Conservation (phyloP, 2,797 vertebrate genomes). For the Rhinoraja longicauda region DNA sequence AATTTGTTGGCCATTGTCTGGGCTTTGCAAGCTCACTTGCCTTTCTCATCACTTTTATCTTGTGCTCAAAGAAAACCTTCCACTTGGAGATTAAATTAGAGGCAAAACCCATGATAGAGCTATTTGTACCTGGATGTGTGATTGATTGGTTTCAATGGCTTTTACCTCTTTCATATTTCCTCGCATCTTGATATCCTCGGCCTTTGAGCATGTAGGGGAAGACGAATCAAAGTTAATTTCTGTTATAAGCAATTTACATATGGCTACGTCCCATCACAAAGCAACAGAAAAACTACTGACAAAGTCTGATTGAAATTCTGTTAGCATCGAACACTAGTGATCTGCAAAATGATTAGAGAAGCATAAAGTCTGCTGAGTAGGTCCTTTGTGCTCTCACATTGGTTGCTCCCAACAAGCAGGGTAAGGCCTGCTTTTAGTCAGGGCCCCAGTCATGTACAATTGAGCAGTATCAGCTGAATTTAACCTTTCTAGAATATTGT, state of each 20-base stretch:
- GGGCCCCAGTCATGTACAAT: neutral
- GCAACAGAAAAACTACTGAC: slow-evolving; percentile 18
- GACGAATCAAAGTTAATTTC: neutral
- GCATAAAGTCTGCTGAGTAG: slow-evolving; percentile 7
- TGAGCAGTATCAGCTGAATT: slow-evolving; percentile 17
- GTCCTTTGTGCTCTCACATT: neutral
- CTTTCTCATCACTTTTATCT: slow-evolving; percentile 9
- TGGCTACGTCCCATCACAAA: neutral
- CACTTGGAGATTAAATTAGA: neutral
- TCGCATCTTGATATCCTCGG: neutral
- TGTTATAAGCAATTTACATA: neutral
- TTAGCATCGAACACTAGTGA: neutral
- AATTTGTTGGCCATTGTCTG: neutral
- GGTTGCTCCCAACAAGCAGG: neutral
- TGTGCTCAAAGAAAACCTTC: slow-evolving; percentile 15
- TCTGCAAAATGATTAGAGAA: slow-evolving; percentile 32
- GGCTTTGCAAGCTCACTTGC: slow-evolving; percentile 3
- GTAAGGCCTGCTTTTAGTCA: slow-evolving; percentile 3
- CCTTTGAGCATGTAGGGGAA: neutral
- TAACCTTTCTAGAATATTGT: neutral
- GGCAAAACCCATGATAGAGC: neutral
- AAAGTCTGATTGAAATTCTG: slow-evolving; percentile 25
- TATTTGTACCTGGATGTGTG: slow-evolving; percentile 14
- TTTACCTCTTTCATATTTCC: neutral
- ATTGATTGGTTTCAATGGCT: neutral